Evolutionary conservation across 2,888 invertebrate genomes (phyloP).

Genomic region (Meteorus colon): DNA sequence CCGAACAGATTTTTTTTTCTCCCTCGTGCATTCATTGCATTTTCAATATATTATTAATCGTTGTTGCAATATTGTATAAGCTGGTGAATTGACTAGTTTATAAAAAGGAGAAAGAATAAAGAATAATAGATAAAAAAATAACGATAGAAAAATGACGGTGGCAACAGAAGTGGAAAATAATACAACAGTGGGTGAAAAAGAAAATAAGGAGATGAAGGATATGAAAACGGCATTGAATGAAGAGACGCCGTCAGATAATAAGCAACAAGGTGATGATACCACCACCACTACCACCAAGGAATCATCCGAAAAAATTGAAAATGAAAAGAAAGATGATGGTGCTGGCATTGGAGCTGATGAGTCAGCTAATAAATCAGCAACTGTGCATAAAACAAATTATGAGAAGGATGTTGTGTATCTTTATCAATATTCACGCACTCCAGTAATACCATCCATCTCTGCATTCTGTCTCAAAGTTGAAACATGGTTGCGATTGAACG

Average conservation of each 20-base stretch:
- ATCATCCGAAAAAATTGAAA: conserved; percentile 70
- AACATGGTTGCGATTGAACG: conserved; percentile 94
- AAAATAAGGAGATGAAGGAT: conserved; percentile 76
- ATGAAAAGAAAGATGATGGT: conserved; percentile 65
- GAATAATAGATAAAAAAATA: neutral
- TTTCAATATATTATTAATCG: neutral
- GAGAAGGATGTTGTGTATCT: conserved; percentile 95
- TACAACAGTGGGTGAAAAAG: conserved; percentile 78
- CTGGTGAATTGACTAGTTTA: neutral
- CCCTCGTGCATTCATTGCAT: conserved; percentile 1
- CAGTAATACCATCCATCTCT: conserved; percentile 91
- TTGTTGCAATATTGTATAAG: conserved; percentile 3
- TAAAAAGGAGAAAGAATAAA: neutral
- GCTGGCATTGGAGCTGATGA: conserved; percentile 70
- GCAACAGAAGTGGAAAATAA: conserved; percentile 86
- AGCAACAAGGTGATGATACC: conserved; percentile 63
- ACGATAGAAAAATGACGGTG: conserved; percentile 75
- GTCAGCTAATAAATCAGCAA: conserved; percentile 78
- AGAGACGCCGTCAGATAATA: conserved; percentile 69
- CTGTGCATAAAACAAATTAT: conserved; percentile 90
- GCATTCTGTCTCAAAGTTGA: conserved; percentile 97
- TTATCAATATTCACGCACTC: conserved; percentile 94
- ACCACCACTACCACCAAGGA: conserved; percentile 56
- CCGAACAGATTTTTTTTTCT: conserved; percentile 18
- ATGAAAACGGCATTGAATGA: conserved; percentile 75